Evolutionary conservation across 2,113 vertebrate species (phyloP), one percentile per base, ranked within the genome.

Genomic region (Sinocyclocheilus maitianheensis): DNA sequence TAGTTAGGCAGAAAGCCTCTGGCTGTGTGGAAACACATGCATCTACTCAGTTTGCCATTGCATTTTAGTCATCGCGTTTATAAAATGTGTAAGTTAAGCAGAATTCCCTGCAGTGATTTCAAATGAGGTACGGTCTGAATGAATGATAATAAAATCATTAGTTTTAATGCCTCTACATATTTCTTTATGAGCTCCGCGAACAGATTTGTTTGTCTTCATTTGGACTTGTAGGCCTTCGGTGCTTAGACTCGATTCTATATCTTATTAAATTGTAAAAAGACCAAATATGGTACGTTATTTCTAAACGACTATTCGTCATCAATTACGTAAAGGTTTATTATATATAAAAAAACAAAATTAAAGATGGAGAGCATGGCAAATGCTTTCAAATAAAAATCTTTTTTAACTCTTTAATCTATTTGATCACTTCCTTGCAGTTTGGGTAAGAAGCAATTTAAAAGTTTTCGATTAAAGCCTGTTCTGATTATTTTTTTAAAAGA

Each of bases 1-100:
- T 91, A 88, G 84, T 85, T 77, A 34, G 26, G n/a, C 76, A 75
- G 84, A 77, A 87, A 81, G 86, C 77, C 34, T 71, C 10, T 65
- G 60, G 79, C 60, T 11, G 53, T 22, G 77, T 79, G 53, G 76
- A 76, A 74, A 37, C 6, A n/a, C 58, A 11, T 46, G 43, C 43
- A 46, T 46, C 9, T 46, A 46, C 11, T 3, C 46, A 77, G 63
- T 85, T 67, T 55, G 13, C 62, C 7, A 40, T 14, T 80, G 20
- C 37, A 48, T 46, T 46, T 16, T 1, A 46, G 46, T 43, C 13
- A 51, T 48, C 1, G 14, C 55, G 40, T 51, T 76, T 26, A 16
- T 48, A 10, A 7, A 63, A 18, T 60, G 18, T 40, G 10, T 37
- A 30, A 30, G 75, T 37, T 58, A 7, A 46, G 79, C 9, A 81